Base-by-base conservation (phyloP, 1,140 invertebrate species). In the Sycobia sp. region DNA sequence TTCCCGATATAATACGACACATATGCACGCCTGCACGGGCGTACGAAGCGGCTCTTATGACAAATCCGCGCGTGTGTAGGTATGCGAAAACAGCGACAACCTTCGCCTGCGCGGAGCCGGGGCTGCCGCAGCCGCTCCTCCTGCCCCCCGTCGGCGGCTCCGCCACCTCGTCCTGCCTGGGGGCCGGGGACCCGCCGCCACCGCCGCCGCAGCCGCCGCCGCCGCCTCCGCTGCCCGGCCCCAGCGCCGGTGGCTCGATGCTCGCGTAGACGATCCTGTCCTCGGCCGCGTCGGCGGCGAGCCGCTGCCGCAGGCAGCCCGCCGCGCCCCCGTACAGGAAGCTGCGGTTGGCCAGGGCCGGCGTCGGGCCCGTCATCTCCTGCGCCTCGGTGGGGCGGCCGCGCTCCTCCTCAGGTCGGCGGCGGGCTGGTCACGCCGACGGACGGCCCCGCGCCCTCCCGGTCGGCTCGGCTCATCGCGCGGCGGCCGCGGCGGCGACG, bases 161-260 rank as follows among this genome's bases (percentile, higher is more conserved):
- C n/a, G n/a, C n/a, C n/a, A 39, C 38, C 38, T 39, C 14, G 38
- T 5, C 7, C 9, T 4, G 38, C 38, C 5, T 32, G 29, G 29
- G 29, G 29, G 4, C 29, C 44, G 23, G 7, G 14, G 23, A 44
- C 18, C 1, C 18, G 23, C 9, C 2, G 2, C 3, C 3, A 25
- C 22, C 29, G 25, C 32, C n/a, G 32, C 47, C 47, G 29, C 32
- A 27, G 9, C 11, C 9, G 16, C 1, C 13, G n/a, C 18, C 69
- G 44, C 70, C 55, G 47, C 65, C 25, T 71, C 69, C 41, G 71
- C 62, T 32, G 76, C 74, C 20, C 78, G 61, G 64, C 27, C 72
- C 70, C 14, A 80, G 14, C 78, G 78, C 25, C 80, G 5, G 70
- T 75, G 5, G 74, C 67, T 81, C 78, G 13, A 81, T 66, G 5